Evolutionary conservation across 2,888 invertebrate genomes (phyloP).

Genomic region (Drosophila meridiana): DNA sequence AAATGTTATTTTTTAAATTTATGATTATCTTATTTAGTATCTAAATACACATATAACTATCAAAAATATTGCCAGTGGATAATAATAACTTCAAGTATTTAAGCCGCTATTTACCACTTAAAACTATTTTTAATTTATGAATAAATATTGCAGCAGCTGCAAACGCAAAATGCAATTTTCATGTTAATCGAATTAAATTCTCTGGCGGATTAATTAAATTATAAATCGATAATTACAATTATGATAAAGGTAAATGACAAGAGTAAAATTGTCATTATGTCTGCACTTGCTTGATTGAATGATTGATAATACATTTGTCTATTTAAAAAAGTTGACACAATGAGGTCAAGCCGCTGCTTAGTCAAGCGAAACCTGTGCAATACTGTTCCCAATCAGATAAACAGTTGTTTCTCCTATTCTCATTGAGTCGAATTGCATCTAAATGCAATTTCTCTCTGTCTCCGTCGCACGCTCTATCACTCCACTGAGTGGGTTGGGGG

Average conservation of each 20-base stretch:
- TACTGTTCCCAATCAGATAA: conserved; percentile 4
- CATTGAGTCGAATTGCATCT: conserved; percentile 27
- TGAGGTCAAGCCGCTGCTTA: conserved; percentile 13
- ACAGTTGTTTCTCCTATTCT: conserved; percentile 15
- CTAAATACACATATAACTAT: too few species aligned
- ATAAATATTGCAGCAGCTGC: not conserved
- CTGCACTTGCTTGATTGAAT: conserved; percentile 15
- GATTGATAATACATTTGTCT: conserved; percentile 16
- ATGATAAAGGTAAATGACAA: not conserved
- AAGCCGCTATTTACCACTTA: not conserved
- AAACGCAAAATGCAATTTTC: not conserved
- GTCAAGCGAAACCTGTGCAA: conserved; percentile 4
- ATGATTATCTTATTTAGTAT: too few species aligned
- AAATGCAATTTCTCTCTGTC: conserved; percentile 11
- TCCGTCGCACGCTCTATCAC: not conserved
- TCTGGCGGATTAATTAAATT: not conserved
- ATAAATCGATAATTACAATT: not conserved
- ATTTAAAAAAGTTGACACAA: conserved; percentile 11
- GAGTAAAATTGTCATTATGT: not conserved
- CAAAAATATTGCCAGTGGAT: too few species aligned
- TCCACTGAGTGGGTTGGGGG: not conserved
- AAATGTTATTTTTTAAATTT: too few species aligned
- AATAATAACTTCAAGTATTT: not conserved
- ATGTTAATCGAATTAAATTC: not conserved
- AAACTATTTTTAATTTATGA: not conserved